These are phyloP conservation scores for Habroteleia sp. DNA, from an alignment of 2,888 invertebrate genomes.

Conservation along the genomic window DNA sequence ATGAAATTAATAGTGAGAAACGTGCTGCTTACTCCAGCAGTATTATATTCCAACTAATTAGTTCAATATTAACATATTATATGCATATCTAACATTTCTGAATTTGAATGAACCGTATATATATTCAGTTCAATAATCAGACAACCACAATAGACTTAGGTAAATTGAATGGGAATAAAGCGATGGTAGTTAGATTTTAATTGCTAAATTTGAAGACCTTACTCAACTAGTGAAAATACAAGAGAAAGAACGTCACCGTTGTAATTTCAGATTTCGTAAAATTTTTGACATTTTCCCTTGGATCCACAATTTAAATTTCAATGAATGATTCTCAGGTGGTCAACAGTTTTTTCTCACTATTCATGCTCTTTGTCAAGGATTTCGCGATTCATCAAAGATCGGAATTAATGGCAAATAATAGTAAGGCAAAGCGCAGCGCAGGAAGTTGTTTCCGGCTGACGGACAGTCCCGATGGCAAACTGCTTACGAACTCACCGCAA, in stretches of 20 bases:
- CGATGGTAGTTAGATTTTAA: too few relatives aligned
- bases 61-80: too few relatives aligned
- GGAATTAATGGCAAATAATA: constrained; percentile 60
- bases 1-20: too few relatives aligned
- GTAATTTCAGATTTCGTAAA: neutral
- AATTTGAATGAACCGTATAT: too few relatives aligned
- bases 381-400: constrained; percentile 57
- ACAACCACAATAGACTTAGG: too few relatives aligned
- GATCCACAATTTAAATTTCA: constrained; percentile 24
- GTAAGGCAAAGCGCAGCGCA: constrained; percentile 46
- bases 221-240: too few relatives aligned
- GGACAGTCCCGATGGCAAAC: constrained; percentile 57
- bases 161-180: too few relatives aligned
- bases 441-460: constrained; percentile 63
- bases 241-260: neutral
- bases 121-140: too few relatives aligned
- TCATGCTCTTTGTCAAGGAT: constrained; percentile 41
- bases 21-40: too few relatives aligned
- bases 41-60: too few relatives aligned
- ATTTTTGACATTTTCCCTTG: constrained; percentile 10
- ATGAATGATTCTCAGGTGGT: constrained; percentile 46
- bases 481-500: constrained; percentile 55
- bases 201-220: too few relatives aligned
- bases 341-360: constrained; percentile 41
- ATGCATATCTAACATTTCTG: too few relatives aligned